A percentile compares a stretch with the other conserved stretches of the same genome.
Conservation (phyloP, 2,113 vertebrate genomes). For the Sturnus vulgaris region DNA sequence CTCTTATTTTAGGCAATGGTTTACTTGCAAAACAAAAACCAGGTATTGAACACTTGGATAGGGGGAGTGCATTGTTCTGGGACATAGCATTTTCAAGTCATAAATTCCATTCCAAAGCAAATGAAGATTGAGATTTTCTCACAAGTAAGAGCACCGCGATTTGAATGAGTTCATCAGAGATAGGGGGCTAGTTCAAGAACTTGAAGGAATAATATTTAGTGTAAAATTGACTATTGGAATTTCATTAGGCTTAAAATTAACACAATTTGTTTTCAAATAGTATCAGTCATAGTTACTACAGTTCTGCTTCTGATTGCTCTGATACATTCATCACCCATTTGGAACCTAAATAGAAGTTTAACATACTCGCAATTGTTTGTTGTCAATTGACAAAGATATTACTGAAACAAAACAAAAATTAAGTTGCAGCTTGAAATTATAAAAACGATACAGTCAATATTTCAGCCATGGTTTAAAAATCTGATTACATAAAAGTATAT, state of each 20-base stretch:
- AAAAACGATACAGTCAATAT: constrained; percentile 21
- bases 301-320: not conserved
- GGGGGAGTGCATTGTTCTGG: not conserved
- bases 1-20: not conserved
- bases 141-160: not conserved
- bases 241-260: constrained; percentile 25
- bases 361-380: not conserved
- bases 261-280: constrained; percentile 15
- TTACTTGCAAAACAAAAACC: not conserved
- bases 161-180: not conserved
- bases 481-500: constrained; percentile 1
- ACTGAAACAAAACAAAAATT: constrained; percentile 28
- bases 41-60: not conserved
- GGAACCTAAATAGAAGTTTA: constrained; percentile 16
- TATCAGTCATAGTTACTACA: constrained; percentile 12
- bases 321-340: not conserved
- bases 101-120: not conserved
- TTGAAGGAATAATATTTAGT: not conserved
- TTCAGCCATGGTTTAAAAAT: constrained; percentile 32
- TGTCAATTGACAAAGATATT: constrained; percentile 19
- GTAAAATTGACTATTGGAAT: not conserved
- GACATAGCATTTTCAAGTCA: not conserved
- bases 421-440: not conserved
- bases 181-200: not conserved
- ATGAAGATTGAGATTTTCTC: constrained; percentile 10